Evolutionary conservation across 2,113 vertebrate genomes (phyloP).

Genomic region (Oxygymnocypris stewartii): DNA sequence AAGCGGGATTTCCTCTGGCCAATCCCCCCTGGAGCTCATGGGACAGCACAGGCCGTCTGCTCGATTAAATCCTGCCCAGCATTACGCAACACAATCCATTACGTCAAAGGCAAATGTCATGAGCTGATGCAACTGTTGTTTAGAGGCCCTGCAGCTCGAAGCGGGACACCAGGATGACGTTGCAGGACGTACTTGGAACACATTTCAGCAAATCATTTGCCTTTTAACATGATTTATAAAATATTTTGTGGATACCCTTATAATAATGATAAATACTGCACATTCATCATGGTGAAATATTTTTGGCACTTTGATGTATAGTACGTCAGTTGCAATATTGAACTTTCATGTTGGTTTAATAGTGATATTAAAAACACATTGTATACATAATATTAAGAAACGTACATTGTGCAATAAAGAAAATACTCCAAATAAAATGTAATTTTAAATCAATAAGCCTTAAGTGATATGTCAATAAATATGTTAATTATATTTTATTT

Average conservation of each 20-base stretch:
- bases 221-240: background rate
- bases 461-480: too few species aligned
- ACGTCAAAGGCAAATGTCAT: background rate
- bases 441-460: too few species aligned
- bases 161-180: background rate
- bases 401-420: too few species aligned
- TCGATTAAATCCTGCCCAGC: background rate
- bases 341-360: background rate
- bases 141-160: conserved; percentile 1
- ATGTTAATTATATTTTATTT: too few species aligned
- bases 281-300: background rate
- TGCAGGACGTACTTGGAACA: background rate
- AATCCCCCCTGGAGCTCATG: conserved; percentile 2
- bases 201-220: background rate
- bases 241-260: background rate
- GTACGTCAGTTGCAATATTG: background rate
- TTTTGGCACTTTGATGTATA: background rate
- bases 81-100: background rate
- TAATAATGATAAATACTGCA: background rate
- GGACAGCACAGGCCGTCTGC: background rate
- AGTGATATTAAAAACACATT: too few species aligned
- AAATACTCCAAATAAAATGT: too few species aligned
- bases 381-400: too few species aligned
- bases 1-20: background rate
- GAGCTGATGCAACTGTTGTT: conserved; percentile 13